Conservation (phyloP, 2,113 vertebrate species). For the Tauraco erythrolophus region DNA sequence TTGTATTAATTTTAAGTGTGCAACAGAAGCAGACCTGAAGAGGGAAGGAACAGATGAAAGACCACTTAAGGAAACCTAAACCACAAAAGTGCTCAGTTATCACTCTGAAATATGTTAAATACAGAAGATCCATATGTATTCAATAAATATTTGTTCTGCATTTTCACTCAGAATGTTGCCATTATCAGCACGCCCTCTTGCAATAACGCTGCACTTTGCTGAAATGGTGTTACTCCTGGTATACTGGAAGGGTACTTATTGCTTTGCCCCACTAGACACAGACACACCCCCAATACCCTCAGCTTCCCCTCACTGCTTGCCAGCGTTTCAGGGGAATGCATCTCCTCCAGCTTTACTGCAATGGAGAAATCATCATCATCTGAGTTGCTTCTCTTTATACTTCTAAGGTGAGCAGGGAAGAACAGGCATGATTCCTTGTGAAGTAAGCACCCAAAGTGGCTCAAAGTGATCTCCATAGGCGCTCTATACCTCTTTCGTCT, state of each 20-base stretch:
- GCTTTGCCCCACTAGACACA: neutral
- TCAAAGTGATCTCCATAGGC: neutral
- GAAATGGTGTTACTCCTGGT: neutral
- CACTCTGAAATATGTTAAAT: neutral
- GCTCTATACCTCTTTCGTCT: neutral
- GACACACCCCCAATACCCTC: neutral
- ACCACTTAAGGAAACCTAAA: neutral
- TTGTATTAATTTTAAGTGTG: neutral
- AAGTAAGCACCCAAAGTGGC: neutral
- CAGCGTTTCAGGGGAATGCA: neutral
- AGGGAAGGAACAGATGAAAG: neutral
- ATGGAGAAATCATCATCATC: neutral
- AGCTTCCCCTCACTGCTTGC: neutral
- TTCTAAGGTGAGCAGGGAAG: neutral
- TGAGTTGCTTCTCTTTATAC: neutral
- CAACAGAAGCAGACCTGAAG: neutral
- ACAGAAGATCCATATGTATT: neutral
- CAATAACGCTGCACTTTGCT: neutral
- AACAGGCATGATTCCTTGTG: neutral
- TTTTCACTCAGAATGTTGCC: neutral
- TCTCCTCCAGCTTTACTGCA: neutral
- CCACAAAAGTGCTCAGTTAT: neutral
- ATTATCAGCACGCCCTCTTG: neutral
- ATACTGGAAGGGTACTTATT: neutral
- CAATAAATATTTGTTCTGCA: neutral